Base-by-base conservation (phyloP, 2,888 invertebrate species). In the Elegia similella region DNA sequence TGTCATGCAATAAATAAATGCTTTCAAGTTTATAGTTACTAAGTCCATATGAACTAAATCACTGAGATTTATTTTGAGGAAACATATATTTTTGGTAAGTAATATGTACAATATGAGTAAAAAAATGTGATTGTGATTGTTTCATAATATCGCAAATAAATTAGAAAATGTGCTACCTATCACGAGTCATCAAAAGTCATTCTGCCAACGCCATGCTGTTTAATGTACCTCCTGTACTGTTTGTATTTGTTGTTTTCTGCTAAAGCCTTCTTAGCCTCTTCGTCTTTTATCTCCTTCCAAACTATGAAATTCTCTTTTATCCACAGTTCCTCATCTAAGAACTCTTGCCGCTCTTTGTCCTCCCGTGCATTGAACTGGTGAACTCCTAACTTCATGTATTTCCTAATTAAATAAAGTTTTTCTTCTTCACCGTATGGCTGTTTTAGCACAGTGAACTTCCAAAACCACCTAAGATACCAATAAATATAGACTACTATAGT, bases 121-220 rank as follows among this genome's bases (percentile, higher is more conserved):
- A 46, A n/a, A 12, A 29, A 38, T 2, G 2, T n/a, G 30, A 2
- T 30, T 10, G 3, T 34, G 1, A 13, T 12, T n/a, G 2, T 48
- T 48, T 8, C 3, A 2, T 48, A 48, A 7, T 10, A 47, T 32
- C 10, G 1, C 10, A n/a, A 50, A 58, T 54, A 60, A 48, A 50
- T 56, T 23, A 50, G 32, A 47, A 23, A 46, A 13, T 44, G 2
- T 0, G 5, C 34, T 47, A 23, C 50, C 15, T 59, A 73, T 92
- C 90, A 94, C 57, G 94, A 96, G 78, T 97, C 96, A 72, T 96
- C 97, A 82, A 98, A 98, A n/a, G 96, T 96, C 92, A 98, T 96
- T 75, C 98, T 93, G 0, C 97, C 96, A 0, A 96, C 94, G 2
- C 97, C 98, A 78, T 97, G 97, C 72, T 96, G 96, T 84, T 97